These are phyloP conservation scores for Carcina quercana DNA, from an alignment of 2,888 invertebrate species.

Conservation along the genomic window DNA sequence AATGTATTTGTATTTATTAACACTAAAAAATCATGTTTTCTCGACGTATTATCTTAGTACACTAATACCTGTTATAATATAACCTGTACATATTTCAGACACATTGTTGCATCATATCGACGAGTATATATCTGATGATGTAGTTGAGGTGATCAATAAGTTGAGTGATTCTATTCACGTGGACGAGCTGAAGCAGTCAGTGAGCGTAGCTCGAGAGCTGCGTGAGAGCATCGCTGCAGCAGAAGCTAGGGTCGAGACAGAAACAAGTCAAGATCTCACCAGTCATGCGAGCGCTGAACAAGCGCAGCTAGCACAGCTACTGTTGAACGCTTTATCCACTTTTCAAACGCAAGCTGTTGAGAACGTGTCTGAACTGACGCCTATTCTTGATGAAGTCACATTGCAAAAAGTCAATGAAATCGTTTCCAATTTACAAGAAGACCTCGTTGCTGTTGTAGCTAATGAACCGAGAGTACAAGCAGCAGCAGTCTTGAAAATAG, in stretches of 20 bases:
- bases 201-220: constrained; percentile 32
- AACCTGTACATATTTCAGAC: constrained; percentile 15
- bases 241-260: not conserved
- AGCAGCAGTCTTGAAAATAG: too few relatives aligned
- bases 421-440: constrained; percentile 4
- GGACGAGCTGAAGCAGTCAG: constrained; percentile 26
- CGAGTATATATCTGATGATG: constrained; percentile 31
- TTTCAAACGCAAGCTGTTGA: constrained; percentile 2
- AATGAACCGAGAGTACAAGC: not conserved
- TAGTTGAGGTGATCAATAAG: constrained; percentile 24
- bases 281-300: not conserved
- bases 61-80: too few relatives aligned
- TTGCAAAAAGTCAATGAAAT: constrained; percentile 1
- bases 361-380: not conserved
- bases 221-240: constrained; percentile 10
- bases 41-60: too few relatives aligned
- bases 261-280: not conserved
- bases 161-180: constrained; percentile 20
- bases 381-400: not conserved
- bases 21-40: too few relatives aligned
- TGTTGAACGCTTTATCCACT: constrained; percentile 3
- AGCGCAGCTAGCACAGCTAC: constrained; percentile 2
- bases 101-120: constrained; percentile 31
- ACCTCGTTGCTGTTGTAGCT: constrained; percentile 1
- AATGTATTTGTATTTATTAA: too few relatives aligned